Percentiles rank a stretch among this genome's conserved stretches.
These are phyloP conservation scores for Tetramorium parvispinum DNA, from an alignment of 1,140 invertebrate species.

Conservation along the genomic window DNA sequence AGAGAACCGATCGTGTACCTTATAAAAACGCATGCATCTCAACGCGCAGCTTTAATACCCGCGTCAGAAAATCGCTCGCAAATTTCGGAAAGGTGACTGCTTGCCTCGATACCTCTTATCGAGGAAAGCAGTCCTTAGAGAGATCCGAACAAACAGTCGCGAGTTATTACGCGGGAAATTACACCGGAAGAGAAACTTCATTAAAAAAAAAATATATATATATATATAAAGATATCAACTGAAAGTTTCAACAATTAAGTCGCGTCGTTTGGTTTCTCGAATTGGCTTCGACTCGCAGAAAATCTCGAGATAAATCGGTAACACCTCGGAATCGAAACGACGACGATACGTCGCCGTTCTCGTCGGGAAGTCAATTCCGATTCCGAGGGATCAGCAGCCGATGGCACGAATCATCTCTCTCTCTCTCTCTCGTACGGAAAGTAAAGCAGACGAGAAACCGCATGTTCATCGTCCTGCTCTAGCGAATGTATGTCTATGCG, in stretches of 20 bases:
- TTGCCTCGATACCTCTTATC: background rate
- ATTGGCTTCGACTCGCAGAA: slow-evolving; percentile 19
- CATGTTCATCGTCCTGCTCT: slow-evolving; percentile 28
- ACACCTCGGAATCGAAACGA: background rate
- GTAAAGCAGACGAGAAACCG: slow-evolving; percentile 41
- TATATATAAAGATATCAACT: background rate
- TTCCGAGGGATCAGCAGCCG: slow-evolving; percentile 10
- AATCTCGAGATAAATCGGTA: slow-evolving; percentile 18
- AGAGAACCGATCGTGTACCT: background rate
- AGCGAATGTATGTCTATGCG: slow-evolving; percentile 66
- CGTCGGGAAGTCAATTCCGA: background rate
- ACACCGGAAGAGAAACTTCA: background rate
- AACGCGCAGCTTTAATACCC: background rate
- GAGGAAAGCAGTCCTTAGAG: background rate
- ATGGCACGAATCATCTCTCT: slow-evolving; percentile 17
- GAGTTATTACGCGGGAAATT: background rate
- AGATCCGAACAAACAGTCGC: slow-evolving; percentile 13
- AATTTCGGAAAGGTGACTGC: slow-evolving; percentile 1
- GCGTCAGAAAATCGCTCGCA: background rate
- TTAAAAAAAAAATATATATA: background rate
- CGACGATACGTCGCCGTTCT: background rate
- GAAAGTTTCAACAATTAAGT: background rate
- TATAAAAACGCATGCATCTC: slow-evolving; percentile 26
- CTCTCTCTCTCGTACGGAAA: background rate
- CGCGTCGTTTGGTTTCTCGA: slow-evolving; percentile 8